Evolutionary conservation across 1,140 invertebrate species (phyloP).

Genomic region (Camponotus vicinus): DNA sequence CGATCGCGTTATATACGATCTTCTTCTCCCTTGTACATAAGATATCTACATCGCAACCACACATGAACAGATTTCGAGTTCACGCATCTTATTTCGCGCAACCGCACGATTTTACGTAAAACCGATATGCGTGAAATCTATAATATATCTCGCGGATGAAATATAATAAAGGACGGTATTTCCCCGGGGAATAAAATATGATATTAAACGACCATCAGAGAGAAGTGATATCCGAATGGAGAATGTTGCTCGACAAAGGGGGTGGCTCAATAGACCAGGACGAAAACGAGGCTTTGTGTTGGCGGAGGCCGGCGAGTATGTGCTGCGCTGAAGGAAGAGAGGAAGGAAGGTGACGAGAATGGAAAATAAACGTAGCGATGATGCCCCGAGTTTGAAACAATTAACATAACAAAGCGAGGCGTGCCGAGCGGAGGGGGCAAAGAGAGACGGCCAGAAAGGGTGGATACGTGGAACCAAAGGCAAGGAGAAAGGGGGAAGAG

Average conservation of each 20-base stretch:
- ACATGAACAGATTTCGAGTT: conserved; percentile 4
- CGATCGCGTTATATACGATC: not conserved
- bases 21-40: not conserved
- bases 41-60: not conserved
- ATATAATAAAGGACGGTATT: conserved; percentile 33
- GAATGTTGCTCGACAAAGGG: conserved; percentile 58
- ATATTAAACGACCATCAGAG: conserved; percentile 55
- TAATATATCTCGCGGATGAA: conserved; percentile 19
- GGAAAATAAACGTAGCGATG: conserved; percentile 84
- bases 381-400: conserved; percentile 84
- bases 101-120: not conserved
- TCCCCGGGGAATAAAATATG: conserved; percentile 46
- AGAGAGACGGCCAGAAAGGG: conserved; percentile 59
- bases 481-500: conserved; percentile 11
- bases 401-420: conserved; percentile 83
- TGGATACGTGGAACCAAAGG: conserved; percentile 71
- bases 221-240: conserved; percentile 63
- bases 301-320: conserved; percentile 47
- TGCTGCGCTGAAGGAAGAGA: conserved; percentile 44
- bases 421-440: conserved; percentile 45
- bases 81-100: conserved; percentile 7
- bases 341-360: conserved; percentile 79
- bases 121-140: conserved; percentile 8
- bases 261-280: conserved; percentile 53
- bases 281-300: conserved; percentile 61